phyloP scores from a whole-genome alignment of 2,113 vertebrate genomes.

The Xenopus tropicalis region DNA sequence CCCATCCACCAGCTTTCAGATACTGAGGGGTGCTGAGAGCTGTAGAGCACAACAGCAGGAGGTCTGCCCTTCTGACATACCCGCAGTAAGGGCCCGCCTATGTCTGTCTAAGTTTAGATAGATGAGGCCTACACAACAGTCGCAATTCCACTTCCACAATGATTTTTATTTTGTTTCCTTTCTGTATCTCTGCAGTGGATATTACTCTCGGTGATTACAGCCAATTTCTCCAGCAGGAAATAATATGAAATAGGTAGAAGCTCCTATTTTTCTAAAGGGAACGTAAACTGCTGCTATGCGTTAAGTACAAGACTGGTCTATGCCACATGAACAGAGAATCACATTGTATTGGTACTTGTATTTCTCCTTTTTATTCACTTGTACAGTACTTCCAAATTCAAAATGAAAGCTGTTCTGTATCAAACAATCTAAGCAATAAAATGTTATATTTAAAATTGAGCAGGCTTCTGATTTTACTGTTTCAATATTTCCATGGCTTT shows the following conservation, averaged over 20 bases:
- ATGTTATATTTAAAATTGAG: conserved; percentile 80
- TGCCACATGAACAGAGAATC: conserved; percentile 82
- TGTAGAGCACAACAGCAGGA: background rate
- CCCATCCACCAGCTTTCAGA: background rate
- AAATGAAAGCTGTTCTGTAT: conserved; percentile 88
- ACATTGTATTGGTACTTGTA: conserved; percentile 72
- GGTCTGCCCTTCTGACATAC: no score
- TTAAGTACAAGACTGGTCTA: conserved; percentile 74
- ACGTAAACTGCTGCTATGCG: conserved; percentile 80
- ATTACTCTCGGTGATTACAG: conserved; percentile 67
- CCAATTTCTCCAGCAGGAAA: conserved; percentile 68
- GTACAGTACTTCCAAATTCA: conserved; percentile 83
- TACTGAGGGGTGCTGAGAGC: background rate
- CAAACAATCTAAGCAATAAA: conserved; percentile 97
- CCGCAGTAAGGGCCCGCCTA: no score
- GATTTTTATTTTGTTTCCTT: conserved; percentile 49
- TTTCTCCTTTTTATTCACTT: conserved; percentile 71
- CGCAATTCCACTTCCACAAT: conserved; percentile 55
- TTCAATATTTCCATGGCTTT: no score
- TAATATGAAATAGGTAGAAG: conserved; percentile 68
- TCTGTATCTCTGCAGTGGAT: conserved; percentile 64
- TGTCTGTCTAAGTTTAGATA: conserved; percentile 14
- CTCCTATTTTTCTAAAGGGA: conserved; percentile 82
- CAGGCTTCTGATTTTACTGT: no score
- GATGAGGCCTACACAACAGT: conserved; percentile 54